Percentiles rank a stretch among this genome's conserved stretches.
phyloP scores from a whole-genome alignment of 2,113 vertebrate species.

The Cariama cristata region DNA sequence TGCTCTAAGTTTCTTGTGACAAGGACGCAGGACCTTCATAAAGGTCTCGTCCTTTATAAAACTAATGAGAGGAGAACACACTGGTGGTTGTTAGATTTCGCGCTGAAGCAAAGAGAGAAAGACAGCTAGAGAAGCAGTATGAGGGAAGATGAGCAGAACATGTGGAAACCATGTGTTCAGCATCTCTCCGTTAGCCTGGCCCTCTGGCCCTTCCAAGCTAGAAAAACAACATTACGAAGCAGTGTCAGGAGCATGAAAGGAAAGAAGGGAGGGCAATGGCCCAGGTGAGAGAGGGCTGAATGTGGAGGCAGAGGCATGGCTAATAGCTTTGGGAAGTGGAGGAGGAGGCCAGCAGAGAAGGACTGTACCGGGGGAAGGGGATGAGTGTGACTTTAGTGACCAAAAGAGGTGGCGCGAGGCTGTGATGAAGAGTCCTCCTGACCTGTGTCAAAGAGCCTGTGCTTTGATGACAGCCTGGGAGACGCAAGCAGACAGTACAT shows the following conservation, averaged over 20 bases:
- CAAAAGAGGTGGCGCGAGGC: background rate
- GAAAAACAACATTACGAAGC: conserved; percentile 30
- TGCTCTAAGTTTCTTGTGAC: background rate
- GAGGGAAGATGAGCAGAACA: background rate
- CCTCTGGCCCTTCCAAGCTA: conserved; percentile 17
- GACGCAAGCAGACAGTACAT: background rate
- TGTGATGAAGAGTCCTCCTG: background rate
- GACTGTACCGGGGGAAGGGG: background rate
- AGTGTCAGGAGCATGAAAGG: conserved; percentile 27
- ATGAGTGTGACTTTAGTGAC: background rate
- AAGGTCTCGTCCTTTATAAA: background rate
- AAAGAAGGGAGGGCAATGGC: background rate
- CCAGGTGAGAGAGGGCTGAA: conserved; percentile 12
- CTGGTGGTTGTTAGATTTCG: background rate
- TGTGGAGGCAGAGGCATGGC: background rate
- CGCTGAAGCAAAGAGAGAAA: background rate
- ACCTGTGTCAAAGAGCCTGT: background rate
- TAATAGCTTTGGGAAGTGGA: conserved; percentile 26
- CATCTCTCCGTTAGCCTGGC: background rate
- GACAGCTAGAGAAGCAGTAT: background rate
- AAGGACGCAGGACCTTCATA: background rate
- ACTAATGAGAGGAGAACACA: background rate
- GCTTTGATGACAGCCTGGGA: background rate
- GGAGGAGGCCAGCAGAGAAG: background rate
- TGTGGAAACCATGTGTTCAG: conserved; percentile 48